Evolutionary conservation across 1,140 invertebrate genomes (phyloP), one percentile per base, ranked within the genome.

Genomic region (Aleiodes sp.): DNA sequence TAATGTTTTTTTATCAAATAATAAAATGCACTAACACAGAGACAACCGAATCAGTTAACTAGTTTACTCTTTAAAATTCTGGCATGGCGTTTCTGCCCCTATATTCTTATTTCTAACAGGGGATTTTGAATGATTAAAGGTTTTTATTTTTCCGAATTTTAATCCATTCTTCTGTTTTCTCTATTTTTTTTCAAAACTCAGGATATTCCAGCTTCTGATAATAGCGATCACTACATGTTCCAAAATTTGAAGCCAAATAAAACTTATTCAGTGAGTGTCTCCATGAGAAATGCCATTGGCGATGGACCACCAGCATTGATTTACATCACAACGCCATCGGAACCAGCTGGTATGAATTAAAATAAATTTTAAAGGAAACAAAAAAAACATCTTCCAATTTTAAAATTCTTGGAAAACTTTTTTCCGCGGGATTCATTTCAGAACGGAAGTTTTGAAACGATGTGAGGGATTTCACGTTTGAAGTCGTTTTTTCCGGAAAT

Each of bases 221-320:
- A 90, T 61, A 89, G 87, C 4, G 80, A 90, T 70, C 81, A 84
- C 52, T 94, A 94, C 81, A 91, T 96, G 87, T 93, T 96, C 75
- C 89, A 91, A 87, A 91, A 94, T 76, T 85, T 97, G 21, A 85
- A 89, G 70, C 89, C 94, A 0, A 88, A 89, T n/a, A 90, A 90
- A 10, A 91, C 91, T 69, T 97, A 97, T 79, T 89, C 89, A 6
- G 86, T 97, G 1, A 89, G 91, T 2, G 87, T 97, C 8, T 89
- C 91, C 0, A 95, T 95, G 88, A 88, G 92, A 74, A 98, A 97
- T 80, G 87, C 87, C 0, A 89, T 91, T 21, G 96, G 95, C 0
- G 91, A 94, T 77, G 95, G 95, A 16, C 94, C 94, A 0, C 80
- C 88, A 1, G 88, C 90, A 2, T 85, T 84, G 2, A 87, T 88